Evolutionary conservation across 2,888 invertebrate species (phyloP), one percentile per base, ranked within the genome.

Genomic region (Cataglyphis livida): DNA sequence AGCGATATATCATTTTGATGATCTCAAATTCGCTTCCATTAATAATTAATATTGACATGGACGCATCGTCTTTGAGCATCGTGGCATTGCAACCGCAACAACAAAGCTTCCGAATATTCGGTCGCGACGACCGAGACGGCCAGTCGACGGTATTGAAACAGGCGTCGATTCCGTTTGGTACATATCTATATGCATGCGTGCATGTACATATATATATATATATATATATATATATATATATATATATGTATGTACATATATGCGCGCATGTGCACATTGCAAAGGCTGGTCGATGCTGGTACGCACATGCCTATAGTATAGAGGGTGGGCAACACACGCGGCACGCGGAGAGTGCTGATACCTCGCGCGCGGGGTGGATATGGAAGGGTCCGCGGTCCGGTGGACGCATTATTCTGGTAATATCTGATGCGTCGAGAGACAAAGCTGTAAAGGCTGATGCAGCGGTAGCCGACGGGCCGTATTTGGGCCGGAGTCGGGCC

Each of bases 401-500:
- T 83, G 78, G 79, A 66, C 71, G 84, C 83, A 88, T 89, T 89
- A 89, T 87, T 84, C 87, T 66, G 84, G 83, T 87, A 88, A 89
- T 91, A 90, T 90, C 87, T 87, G 90, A 90, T 89, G 85, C 87
- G 81, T 28, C 81, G 78, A 71, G 87, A 89, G 87, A 89, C 89
- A 90, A 88, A 85, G 87, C 88, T 79, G 79, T 83, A 84, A 90
- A 88, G 87, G 84, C 75, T 81, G 61, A 62, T 68, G 66, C 48
- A 59, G 62, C 48, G 71, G 74, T 75, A 83, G 71, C 78, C 83
- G 59, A 66, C 78, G 66, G 57, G 68, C 70, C 59, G 70, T 44
- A 48, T 41, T 41, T 41, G 57, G 68, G 15, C 44, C 54, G 18
- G 48, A 5, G 21, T 48, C 57, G 61, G 51, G 61, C 79, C 59